phyloP scores from a whole-genome alignment of 2,888 invertebrate species.

The Chelonus formosanus region DNA sequence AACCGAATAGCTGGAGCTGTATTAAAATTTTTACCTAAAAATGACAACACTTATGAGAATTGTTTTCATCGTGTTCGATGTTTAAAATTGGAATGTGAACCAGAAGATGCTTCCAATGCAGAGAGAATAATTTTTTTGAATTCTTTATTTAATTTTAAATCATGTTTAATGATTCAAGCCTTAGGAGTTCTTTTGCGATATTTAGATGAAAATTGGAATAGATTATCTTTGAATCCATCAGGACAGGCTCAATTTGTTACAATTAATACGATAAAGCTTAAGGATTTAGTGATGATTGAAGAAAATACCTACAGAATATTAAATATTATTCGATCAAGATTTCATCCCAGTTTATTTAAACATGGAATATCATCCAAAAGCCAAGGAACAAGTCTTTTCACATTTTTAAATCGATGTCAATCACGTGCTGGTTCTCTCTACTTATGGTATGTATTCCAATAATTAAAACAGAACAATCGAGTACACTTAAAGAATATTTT shows the following conservation, averaged over 20 bases:
- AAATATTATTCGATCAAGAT: conserved; percentile 77
- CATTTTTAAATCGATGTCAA: conserved; percentile 76
- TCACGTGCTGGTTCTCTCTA: conserved; percentile 74
- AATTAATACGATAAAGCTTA: conserved; percentile 72
- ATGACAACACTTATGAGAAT: conserved; percentile 71
- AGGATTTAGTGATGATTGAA: conserved; percentile 76
- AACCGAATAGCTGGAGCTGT: conserved; percentile 63
- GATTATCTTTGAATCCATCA: conserved; percentile 66
- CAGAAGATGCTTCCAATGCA: conserved; percentile 66
- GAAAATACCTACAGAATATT: conserved; percentile 77
- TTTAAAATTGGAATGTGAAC: conserved; percentile 69
- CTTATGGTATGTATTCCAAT: conserved; percentile 68
- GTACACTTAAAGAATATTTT: conserved; percentile 6
- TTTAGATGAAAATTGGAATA: conserved; percentile 74
- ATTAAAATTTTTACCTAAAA: conserved; percentile 69
- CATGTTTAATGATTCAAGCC: conserved; percentile 73
- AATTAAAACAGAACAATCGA: not conserved
- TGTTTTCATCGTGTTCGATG: conserved; percentile 69
- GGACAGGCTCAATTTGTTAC: conserved; percentile 67
- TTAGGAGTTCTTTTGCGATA: conserved; percentile 77
- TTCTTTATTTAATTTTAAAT: conserved; percentile 72
- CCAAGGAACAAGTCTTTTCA: conserved; percentile 79
- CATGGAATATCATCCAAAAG: conserved; percentile 68
- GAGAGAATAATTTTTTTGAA: conserved; percentile 71
- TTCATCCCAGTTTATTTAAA: conserved; percentile 81